phyloP scores from a whole-genome alignment of 2,113 vertebrate genomes.

The Passer montanus region DNA sequence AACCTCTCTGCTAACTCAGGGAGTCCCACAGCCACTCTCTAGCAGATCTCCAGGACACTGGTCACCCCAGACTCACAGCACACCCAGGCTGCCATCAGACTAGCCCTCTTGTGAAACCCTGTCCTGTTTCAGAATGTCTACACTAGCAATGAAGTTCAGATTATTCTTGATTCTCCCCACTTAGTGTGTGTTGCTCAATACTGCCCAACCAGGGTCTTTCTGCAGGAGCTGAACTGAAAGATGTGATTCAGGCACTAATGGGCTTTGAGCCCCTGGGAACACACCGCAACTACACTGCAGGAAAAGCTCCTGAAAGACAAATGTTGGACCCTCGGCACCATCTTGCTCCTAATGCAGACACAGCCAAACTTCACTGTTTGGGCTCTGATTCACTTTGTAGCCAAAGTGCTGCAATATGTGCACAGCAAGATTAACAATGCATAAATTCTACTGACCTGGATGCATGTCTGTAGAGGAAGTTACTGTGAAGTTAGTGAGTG shows the following conservation, averaged over 20 bases:
- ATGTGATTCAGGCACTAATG: neutral
- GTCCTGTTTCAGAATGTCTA: neutral
- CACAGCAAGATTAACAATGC: neutral
- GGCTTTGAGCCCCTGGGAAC: neutral
- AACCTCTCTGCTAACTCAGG: neutral
- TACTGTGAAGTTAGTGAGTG: neutral
- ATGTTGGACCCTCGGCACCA: neutral
- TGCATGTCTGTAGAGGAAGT: neutral
- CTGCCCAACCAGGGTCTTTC: neutral
- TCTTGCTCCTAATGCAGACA: neutral
- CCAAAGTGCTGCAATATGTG: neutral
- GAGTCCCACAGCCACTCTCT: neutral
- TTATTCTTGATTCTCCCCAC: neutral
- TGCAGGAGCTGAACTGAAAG: neutral
- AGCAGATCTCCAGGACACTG: neutral
- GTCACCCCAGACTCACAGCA: neutral
- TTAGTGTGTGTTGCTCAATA: neutral
- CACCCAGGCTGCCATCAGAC: neutral
- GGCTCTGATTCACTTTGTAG: neutral
- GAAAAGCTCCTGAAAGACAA: neutral
- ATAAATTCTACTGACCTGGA: neutral
- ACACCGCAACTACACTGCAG: neutral
- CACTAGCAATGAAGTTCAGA: fast-evolving
- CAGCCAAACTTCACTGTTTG: neutral
- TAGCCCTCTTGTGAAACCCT: neutral